Conservation (phyloP, 2,797 vertebrate species). For the Euphonia xanthogaster region DNA sequence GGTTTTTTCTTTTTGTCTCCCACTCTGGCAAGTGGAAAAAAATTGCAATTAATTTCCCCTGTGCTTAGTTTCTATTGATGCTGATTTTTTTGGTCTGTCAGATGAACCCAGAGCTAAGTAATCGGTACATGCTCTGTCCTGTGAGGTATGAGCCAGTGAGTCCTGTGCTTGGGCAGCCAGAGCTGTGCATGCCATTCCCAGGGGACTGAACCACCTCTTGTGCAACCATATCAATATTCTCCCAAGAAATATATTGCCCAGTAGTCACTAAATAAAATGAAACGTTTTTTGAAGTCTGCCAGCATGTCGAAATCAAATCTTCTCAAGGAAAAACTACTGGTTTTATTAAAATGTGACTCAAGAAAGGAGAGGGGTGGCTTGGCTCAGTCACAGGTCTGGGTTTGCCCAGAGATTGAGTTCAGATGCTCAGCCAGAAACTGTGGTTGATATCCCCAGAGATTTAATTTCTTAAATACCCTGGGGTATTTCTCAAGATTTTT, state of each 20-base stretch:
- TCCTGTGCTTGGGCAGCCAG: not conserved
- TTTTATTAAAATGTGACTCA: not conserved
- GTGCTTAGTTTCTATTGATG: not conserved
- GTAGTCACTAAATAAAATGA: not conserved
- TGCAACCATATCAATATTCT: not conserved
- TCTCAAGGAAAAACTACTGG: not conserved
- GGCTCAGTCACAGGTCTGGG: not conserved
- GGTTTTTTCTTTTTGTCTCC: not conserved
- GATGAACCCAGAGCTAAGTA: fast-evolving
- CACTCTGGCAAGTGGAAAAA: not conserved
- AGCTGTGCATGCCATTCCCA: not conserved
- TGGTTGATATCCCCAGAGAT: not conserved
- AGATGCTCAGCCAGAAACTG: not conserved
- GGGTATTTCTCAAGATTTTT: not conserved
- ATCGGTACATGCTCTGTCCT: not conserved
- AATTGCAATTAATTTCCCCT: not conserved
- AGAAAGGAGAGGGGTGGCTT: not conserved
- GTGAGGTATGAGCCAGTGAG: not conserved
- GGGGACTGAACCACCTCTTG: not conserved
- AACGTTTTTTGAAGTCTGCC: not conserved
- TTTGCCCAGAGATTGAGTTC: not conserved
- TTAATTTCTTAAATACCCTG: not conserved
- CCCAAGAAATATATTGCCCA: not conserved
- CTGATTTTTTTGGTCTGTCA: not conserved
- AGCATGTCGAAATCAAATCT: not conserved